A percentile compares a stretch with the other conserved stretches of the same genome.
Conservation (phyloP, 2,113 vertebrate genomes). For the Casuarius casuarius region DNA sequence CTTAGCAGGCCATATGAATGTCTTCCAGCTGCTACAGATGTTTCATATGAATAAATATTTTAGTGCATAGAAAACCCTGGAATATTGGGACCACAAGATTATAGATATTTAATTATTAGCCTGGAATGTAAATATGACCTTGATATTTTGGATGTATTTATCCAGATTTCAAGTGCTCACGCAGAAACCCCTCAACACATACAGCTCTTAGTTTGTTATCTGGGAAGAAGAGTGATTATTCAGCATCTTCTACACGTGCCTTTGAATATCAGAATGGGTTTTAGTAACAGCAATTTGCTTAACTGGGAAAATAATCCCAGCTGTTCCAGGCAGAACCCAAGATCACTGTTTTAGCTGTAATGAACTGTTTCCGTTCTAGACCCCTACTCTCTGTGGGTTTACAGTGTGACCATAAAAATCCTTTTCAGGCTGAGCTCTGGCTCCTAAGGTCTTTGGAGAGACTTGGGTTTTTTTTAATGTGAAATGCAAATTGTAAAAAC, state of each 20-base stretch:
- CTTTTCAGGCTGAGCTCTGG: conserved; percentile 28
- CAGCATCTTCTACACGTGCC: background rate
- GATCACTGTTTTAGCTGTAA: background rate
- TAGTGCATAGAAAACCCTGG: background rate
- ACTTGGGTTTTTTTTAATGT: background rate
- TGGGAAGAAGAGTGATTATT: background rate
- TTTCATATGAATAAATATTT: conserved; percentile 31
- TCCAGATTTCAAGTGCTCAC: conserved; percentile 2
- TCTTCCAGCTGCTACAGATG: conserved; percentile 70
- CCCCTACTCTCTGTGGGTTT: background rate
- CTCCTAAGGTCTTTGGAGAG: background rate
- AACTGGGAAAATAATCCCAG: background rate
- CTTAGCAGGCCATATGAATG: conserved; percentile 43
- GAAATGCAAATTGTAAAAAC: background rate
- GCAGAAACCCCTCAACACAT: background rate
- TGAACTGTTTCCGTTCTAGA: background rate
- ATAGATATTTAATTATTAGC: conserved; percentile 20
- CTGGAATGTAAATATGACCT: conserved; percentile 34
- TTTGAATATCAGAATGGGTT: background rate
- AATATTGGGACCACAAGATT: background rate
- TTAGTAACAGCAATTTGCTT: conserved; percentile 18
- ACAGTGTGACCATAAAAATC: background rate
- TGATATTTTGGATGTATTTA: conserved; percentile 17
- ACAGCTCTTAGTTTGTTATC: background rate
- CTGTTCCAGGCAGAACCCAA: background rate